phyloP scores from a whole-genome alignment of 1,140 invertebrate species.

The Trachymyrmex septentrionalis region DNA sequence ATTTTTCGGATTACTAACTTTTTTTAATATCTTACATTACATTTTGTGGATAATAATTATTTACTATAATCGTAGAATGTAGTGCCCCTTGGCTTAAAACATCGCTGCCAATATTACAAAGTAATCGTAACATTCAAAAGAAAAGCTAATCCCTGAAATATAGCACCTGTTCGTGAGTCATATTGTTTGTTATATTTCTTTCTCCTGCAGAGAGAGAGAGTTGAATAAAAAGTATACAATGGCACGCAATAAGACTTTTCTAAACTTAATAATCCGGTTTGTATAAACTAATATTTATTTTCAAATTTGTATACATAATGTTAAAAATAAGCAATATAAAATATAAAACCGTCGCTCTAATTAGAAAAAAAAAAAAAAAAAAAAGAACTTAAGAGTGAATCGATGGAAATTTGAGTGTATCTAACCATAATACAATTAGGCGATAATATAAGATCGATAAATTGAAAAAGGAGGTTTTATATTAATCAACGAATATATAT shows the following conservation, averaged over 20 bases:
- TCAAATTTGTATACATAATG: conserved; percentile 83
- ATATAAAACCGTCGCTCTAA: conserved; percentile 71
- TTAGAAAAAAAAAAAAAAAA: conserved; percentile 46
- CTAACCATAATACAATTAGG: conserved; percentile 74
- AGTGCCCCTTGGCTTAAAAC: conserved; percentile 72
- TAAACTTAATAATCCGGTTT: conserved; percentile 74
- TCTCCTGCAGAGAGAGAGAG: conserved; percentile 20
- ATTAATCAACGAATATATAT: conserved; percentile 67
- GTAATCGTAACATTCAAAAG: conserved; percentile 69
- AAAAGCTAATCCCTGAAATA: conserved; percentile 72
- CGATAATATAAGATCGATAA: conserved; percentile 68
- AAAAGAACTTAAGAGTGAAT: conserved; percentile 63
- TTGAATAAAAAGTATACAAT: conserved; percentile 63
- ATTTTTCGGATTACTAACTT: conserved; percentile 72
- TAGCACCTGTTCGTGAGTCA: conserved; percentile 70
- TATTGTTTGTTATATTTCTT: conserved; percentile 48
- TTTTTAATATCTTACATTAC: conserved; percentile 72
- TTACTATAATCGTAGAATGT: conserved; percentile 68
- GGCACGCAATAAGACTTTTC: conserved; percentile 72
- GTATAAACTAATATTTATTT: conserved; percentile 83
- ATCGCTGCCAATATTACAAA: conserved; percentile 73
- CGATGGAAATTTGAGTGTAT: conserved; percentile 59
- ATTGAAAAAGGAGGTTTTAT: conserved; percentile 71
- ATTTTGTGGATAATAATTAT: conserved; percentile 70
- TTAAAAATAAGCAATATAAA: conserved; percentile 84